These are phyloP conservation scores for Arion vulgaris DNA, from an alignment of 1,140 invertebrate genomes.

Conservation along the genomic window DNA sequence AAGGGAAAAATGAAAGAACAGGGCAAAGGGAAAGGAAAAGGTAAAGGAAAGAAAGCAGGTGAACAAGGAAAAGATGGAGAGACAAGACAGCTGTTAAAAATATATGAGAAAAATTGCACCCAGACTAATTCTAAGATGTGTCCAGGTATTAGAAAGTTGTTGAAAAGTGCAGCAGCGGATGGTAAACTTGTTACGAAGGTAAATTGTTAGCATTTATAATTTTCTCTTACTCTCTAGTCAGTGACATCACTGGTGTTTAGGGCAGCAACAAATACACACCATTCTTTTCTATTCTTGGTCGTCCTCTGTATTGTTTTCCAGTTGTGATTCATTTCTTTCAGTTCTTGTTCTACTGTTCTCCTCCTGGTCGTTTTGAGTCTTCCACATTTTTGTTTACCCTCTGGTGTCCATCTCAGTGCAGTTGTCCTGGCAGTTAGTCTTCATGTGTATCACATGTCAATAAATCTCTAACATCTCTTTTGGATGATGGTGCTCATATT, in stretches of 20 bases:
- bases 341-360: no score
- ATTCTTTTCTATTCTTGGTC: no score
- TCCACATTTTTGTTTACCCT: no score
- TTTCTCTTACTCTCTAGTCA: neutral
- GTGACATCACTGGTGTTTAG: neutral
- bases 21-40: constrained; percentile 48
- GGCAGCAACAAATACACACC: no score
- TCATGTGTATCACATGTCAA: no score
- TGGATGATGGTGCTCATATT: no score
- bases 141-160: constrained; percentile 51
- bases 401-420: no score
- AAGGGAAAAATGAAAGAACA: constrained; percentile 53
- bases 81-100: constrained; percentile 56
- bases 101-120: constrained; percentile 62
- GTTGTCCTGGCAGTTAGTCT: no score
- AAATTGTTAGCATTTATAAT: neutral
- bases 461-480: no score
- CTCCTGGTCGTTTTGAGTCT: no score
- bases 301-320: no score
- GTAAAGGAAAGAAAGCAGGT: constrained; percentile 50
- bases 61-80: constrained; percentile 50
- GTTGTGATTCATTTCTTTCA: no score
- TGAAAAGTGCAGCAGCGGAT: constrained; percentile 61
- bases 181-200: constrained; percentile 59
- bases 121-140: constrained; percentile 60